Percentiles rank a stretch among this genome's conserved stretches.
Evolutionary conservation across 2,113 vertebrate species (phyloP).

Genomic region (Daubentonia madagascariensis): DNA sequence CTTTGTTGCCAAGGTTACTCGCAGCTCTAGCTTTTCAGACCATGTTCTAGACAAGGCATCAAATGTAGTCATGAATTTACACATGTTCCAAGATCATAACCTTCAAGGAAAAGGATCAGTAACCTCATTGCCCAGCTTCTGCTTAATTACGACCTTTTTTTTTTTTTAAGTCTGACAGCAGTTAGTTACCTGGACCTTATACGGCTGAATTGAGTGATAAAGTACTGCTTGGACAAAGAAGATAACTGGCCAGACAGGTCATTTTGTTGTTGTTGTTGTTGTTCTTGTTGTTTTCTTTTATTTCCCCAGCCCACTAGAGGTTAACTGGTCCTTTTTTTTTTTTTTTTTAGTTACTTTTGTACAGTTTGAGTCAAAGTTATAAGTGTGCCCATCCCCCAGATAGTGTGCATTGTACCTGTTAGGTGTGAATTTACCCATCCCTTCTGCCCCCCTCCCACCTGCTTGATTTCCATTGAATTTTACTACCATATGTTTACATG

Average conservation of each 20-base stretch:
- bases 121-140: background rate
- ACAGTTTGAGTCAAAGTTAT: no score
- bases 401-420: no score
- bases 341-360: no score
- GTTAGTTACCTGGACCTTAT: background rate
- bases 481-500: no score
- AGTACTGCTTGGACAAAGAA: constrained; percentile 59
- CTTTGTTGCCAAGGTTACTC: constrained; percentile 36
- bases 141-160: constrained; percentile 47
- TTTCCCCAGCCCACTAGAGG: no score
- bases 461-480: no score
- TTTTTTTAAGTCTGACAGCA: constrained; percentile 18
- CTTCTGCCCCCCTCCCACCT: no score
- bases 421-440: no score
- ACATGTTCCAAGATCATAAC: background rate
- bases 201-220: background rate
- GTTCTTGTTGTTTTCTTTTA: no score
- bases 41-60: background rate
- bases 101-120: background rate
- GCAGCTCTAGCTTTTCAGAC: background rate
- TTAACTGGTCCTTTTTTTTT: no score
- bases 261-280: constrained; percentile 57
- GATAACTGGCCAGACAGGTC: constrained; percentile 31
- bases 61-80: background rate
- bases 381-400: no score